A percentile compares a stretch with the other conserved stretches of the same genome.
phyloP scores from a whole-genome alignment of 2,113 vertebrate genomes.

The Geococcyx californianus region DNA sequence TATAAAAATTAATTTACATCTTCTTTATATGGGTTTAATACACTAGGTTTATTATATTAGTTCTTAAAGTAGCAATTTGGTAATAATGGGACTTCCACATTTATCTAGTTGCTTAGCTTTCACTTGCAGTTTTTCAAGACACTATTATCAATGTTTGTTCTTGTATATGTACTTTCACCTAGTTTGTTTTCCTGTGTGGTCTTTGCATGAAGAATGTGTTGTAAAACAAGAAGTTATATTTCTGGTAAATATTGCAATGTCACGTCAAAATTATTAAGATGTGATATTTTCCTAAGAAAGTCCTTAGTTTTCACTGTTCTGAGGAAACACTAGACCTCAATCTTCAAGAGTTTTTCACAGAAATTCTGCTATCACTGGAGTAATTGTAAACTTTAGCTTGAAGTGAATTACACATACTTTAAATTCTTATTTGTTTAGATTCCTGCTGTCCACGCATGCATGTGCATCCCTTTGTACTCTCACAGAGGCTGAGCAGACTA shows the following conservation, averaged over 20 bases:
- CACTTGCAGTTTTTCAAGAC: not conserved
- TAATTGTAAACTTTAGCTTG: not conserved
- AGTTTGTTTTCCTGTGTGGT: not conserved
- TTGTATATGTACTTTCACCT: not conserved
- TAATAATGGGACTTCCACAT: not conserved
- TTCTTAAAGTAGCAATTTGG: not conserved
- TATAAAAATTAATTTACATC: not conserved
- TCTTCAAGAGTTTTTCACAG: not conserved
- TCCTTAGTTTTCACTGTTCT: not conserved
- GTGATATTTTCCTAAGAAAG: not conserved
- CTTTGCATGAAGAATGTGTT: not conserved
- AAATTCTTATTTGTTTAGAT: not conserved
- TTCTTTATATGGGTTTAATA: not conserved
- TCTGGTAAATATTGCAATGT: not conserved
- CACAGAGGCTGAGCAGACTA: not conserved
- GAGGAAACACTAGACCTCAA: not conserved
- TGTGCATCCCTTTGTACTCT: not conserved
- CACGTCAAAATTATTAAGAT: not conserved
- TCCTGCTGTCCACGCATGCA: not conserved
- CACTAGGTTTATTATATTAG: not conserved
- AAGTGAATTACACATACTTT: not conserved
- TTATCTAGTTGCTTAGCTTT: not conserved
- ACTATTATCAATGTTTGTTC: not conserved
- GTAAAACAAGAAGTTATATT: not conserved
- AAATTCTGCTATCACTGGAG: not conserved